Evolutionary conservation across 2,113 vertebrate genomes (phyloP).

Genomic region (chimpanzee (Pan troglodytes)): DNA sequence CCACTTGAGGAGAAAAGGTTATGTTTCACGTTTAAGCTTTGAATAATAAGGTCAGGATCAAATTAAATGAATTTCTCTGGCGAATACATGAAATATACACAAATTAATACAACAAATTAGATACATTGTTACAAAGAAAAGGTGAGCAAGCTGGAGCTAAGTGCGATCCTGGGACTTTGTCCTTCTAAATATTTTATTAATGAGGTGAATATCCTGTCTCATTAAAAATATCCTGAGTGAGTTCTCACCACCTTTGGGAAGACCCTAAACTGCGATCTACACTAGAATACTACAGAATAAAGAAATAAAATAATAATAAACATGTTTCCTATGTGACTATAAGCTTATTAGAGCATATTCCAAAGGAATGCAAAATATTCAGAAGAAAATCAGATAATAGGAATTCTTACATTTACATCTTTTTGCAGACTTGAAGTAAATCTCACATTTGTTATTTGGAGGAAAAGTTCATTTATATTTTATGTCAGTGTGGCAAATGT

Average conservation of each 20-base stretch:
- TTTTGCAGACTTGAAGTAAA: background rate
- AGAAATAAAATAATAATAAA: background rate
- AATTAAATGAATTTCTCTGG: slow-evolving; percentile 82
- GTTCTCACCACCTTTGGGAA: background rate
- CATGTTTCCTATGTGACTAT: background rate
- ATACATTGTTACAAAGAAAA: slow-evolving; percentile 75
- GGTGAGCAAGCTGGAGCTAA: slow-evolving; percentile 75
- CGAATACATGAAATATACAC: slow-evolving; percentile 81
- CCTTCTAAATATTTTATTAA: slow-evolving; percentile 75
- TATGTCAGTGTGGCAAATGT: background rate
- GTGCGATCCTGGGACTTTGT: slow-evolving; percentile 65
- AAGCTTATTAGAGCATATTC: background rate
- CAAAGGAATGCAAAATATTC: slow-evolving; percentile 1
- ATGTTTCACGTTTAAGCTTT: slow-evolving; percentile 82
- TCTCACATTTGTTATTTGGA: background rate
- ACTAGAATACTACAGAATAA: slow-evolving; percentile 36
- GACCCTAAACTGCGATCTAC: background rate
- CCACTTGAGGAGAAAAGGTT: slow-evolving; percentile 85
- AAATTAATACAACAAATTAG: slow-evolving; percentile 84
- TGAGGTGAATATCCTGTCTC: slow-evolving; percentile 71
- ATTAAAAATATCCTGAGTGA: slow-evolving; percentile 69
- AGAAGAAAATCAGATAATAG: background rate
- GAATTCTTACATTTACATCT: background rate
- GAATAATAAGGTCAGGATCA: slow-evolving; percentile 87
- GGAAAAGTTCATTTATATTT: background rate